Evolutionary conservation across 2,113 vertebrate species (phyloP).

Genomic region (Paedocypris sp.): DNA sequence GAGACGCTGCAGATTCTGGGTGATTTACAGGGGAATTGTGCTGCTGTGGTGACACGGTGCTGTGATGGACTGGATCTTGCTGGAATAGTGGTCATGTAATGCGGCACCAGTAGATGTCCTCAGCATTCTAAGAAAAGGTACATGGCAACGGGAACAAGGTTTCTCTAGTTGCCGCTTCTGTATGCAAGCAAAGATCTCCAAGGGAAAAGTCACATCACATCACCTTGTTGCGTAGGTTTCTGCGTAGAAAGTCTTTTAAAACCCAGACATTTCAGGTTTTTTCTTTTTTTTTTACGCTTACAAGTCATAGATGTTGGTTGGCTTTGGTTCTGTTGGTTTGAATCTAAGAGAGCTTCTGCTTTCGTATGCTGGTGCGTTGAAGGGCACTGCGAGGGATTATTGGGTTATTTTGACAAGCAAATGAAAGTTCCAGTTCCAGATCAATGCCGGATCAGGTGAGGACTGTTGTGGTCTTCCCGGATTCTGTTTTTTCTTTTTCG

Average conservation of each 20-base stretch:
- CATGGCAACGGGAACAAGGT: constrained; percentile 2
- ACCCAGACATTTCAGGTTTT: background rate
- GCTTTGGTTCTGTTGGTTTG: background rate
- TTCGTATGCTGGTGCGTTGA: background rate
- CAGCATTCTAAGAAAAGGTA: constrained; percentile 35
- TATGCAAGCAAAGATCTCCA: constrained; percentile 1
- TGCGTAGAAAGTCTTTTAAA: background rate
- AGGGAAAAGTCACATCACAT: background rate
- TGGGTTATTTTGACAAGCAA: constrained; percentile 24
- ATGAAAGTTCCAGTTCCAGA: constrained; percentile 14
- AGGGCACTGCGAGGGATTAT: background rate
- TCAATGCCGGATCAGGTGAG: constrained; percentile 30
- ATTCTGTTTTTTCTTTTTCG: constrained; percentile 6
- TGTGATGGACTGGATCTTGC: constrained; percentile 30
- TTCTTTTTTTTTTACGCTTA: too few species aligned
- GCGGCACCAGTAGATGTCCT: constrained; percentile 48
- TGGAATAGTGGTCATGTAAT: constrained; percentile 2
- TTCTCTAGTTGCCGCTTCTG: background rate
- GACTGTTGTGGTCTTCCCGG: constrained; percentile 9
- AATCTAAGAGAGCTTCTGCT: background rate
- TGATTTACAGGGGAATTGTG: constrained; percentile 22
- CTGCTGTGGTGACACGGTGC: constrained; percentile 25
- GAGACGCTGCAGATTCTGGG: constrained; percentile 19
- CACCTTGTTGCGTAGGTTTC: background rate
- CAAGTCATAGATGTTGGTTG: too few species aligned